Evolutionary conservation across 2,113 vertebrate species (phyloP).

Genomic region (Myotis davidii): DNA sequence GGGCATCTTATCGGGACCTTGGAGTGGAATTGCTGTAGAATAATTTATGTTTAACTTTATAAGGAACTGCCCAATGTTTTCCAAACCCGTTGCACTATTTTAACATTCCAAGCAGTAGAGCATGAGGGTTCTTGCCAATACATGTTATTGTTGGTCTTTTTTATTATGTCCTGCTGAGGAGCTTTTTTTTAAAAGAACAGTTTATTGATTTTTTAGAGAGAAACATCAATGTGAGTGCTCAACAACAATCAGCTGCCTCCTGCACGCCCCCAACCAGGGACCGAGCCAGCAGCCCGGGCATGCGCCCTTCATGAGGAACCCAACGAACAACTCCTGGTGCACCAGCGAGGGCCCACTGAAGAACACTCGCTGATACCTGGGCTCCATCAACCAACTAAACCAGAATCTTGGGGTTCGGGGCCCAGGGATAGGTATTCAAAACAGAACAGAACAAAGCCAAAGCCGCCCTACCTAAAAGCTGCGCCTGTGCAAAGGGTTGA

Average conservation of each 20-base stretch:
- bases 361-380: not conserved
- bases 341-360: not conserved
- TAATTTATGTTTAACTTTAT: not conserved
- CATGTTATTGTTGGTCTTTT: not conserved
- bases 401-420: not conserved
- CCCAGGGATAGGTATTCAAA: not conserved
- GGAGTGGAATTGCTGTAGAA: not conserved
- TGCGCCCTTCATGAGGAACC: too few relatives aligned
- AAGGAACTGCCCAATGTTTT: not conserved
- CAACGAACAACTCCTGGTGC: too few relatives aligned
- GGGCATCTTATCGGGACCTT: not conserved
- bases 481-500: not conserved
- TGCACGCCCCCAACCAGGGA: too few relatives aligned
- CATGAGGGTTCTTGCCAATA: not conserved
- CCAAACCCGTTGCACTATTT: not conserved
- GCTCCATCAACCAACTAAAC: conserved; percentile 4
- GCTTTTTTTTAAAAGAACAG: not conserved
- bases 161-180: not conserved
- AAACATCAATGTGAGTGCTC: too few relatives aligned
- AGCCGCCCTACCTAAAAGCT: not conserved
- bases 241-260: too few relatives aligned
- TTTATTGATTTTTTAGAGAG: too few relatives aligned
- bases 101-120: not conserved
- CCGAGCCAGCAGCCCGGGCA: too few relatives aligned
- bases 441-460: not conserved